Conservation (phyloP, 2,888 invertebrate species). For the Branchellion lobata region DNA sequence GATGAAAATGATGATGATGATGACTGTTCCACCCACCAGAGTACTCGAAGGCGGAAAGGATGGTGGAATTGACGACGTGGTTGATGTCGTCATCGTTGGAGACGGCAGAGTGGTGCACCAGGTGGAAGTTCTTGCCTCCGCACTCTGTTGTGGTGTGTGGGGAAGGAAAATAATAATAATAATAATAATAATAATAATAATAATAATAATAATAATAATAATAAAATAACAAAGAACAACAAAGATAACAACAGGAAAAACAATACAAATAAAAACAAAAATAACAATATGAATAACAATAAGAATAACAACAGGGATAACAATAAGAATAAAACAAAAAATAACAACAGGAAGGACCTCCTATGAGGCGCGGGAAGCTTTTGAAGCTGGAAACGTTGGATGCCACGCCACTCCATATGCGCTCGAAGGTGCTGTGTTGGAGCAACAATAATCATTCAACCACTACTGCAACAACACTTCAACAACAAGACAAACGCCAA, state of each 20-base stretch:
- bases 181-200: constrained; percentile 2
- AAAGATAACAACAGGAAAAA: background rate
- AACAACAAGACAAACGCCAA: too few species aligned
- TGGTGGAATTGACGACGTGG: constrained; percentile 79
- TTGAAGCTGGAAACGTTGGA: constrained; percentile 79
- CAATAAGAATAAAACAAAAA: background rate
- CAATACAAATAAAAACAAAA: background rate
- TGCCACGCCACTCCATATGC: constrained; percentile 88
- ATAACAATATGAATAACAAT: too few species aligned
- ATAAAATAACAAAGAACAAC: too few species aligned
- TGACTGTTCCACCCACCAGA: constrained; percentile 65
- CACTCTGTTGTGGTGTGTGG: constrained; percentile 71
- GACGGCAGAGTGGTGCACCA: constrained; percentile 86
- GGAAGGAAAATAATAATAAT: background rate
- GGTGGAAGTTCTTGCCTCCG: constrained; percentile 98
- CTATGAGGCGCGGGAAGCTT: constrained; percentile 87
- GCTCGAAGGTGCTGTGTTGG: constrained; percentile 76
- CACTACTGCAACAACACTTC: background rate
- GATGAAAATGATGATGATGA: background rate
- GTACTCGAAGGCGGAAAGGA: constrained; percentile 87
- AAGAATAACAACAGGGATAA: background rate
- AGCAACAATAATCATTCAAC: background rate
- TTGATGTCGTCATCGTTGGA: constrained; percentile 65
- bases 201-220: too few species aligned
- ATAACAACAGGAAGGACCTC: constrained; percentile 59